Evolutionary conservation across 2,797 vertebrate genomes (phyloP), one percentile per base, ranked within the genome.

Genomic region (Pteronotus mesoamericanus): DNA sequence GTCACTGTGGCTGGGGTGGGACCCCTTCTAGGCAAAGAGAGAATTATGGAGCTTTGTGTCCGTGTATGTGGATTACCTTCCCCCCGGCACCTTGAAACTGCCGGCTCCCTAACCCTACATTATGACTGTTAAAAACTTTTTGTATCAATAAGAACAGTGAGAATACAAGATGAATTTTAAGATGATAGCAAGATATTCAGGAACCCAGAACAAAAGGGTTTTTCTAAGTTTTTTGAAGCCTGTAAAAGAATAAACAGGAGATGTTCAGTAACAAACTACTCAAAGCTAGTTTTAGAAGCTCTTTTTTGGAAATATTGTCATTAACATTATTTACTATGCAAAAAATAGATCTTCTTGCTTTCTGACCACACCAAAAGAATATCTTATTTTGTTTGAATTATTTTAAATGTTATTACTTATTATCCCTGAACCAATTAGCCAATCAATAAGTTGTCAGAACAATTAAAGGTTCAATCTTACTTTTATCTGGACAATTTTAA

Each of bases 401-500:
- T 69, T 74, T 77, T 69, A 88, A 92, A 42, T 66, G 57, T 26
- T 74, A 68, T 19, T 69, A 51, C 57, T 82, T 71, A 66, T 77
- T 86, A 26, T n/a, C 14, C 53, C 7, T 34, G 44, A 79, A n/a
- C 91, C 18, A 84, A 66, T 69, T 44, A 75, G 64, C 29, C 22
- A 11, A 78, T 79, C 59, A 75, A 24, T 85, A 80, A 79, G 21
- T 88, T 48, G 29, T 74, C 34, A 80, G n/a, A 85, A 88, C 14
- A 51, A 77, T 89, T 85, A 93, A 55, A 79, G 46, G 89, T 32
- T 55, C 88, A 94, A 39, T 34, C 96, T 98, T 98, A 98, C 98
- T 97, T 98, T 93, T 84, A 87, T 94, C 74, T 97, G 97, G 34
- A 97, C 88, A 9, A 84, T 24, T 88, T 97, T 96, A 94, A 97